Evolutionary conservation across 2,113 vertebrate genomes (phyloP), one percentile per base, ranked within the genome.

Genomic region (Pipa parva): DNA sequence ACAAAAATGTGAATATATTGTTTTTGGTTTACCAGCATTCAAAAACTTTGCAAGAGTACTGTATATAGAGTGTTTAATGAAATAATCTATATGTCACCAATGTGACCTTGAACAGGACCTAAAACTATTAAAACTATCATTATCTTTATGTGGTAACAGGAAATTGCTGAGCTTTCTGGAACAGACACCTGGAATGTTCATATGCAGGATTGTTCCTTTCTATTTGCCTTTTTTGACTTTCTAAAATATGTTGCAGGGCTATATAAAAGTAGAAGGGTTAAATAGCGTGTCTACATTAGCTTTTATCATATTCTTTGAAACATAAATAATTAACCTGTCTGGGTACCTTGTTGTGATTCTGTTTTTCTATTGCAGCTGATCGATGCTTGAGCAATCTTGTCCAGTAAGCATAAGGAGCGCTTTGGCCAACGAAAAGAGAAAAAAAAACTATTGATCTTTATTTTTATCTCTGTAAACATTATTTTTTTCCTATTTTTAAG

Each of bases 401-500:
- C 65, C 65, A 60, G 56, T 60, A 69, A 69, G 65, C 65, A 69
- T 17, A 60, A 51, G 39, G 11, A 24, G 29, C 36, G 39, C 26
- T 39, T 18, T 22, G 13, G 56, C 50, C 22, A 39, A 28, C 4
- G 24, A 7, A 52, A 52, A 26, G 3, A 5, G 15, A 27, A 68
- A 50, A 66, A 42, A 58, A 49, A 13, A 13, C 42, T 20, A 20
- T 59, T 71, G 51, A 1, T 60, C 39, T 81, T 79, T 86, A 81
- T 85, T 83, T 88, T 84, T 84, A 82, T 80, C 78, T 74, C 13
- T 17, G 27, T 63, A 39, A 73, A 73, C 75, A 72, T 46, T 50
- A 66, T 62, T 57, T 42, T 39, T 64, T 71, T 80, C n/a, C 82
- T 87, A 83, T 87, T 86, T 82, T 78, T 74, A n/a, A 85, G 79